These are phyloP conservation scores for Podilymbus podiceps DNA, from an alignment of 2,113 vertebrate species.

Conservation along the genomic window DNA sequence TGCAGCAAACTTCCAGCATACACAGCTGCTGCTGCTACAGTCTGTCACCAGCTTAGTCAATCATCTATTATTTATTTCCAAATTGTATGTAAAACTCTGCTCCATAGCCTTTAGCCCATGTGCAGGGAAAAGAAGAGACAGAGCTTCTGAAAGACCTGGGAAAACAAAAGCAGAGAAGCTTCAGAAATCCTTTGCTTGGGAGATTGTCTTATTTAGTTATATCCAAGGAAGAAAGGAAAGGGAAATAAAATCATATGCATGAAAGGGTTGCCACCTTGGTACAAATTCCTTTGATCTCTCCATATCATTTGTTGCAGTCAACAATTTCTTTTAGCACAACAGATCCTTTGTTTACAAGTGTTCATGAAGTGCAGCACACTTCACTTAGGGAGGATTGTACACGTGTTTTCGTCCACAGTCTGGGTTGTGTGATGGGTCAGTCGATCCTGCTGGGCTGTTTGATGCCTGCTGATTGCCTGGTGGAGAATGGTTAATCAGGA, in stretches of 20 bases:
- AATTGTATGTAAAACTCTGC: constrained; percentile 13
- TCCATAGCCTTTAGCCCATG: background rate
- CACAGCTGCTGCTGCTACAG: constrained; percentile 28
- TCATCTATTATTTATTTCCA: constrained; percentile 63
- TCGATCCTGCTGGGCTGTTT: background rate
- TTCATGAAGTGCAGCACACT: background rate
- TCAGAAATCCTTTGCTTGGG: background rate
- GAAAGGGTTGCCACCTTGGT: background rate
- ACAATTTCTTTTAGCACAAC: background rate
- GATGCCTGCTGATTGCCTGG: background rate
- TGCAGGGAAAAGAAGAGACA: background rate
- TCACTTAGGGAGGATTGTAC: background rate
- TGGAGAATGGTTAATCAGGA: background rate
- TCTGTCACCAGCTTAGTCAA: constrained; percentile 40
- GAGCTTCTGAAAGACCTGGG: background rate
- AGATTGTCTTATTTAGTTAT: background rate
- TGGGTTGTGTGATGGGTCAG: background rate
- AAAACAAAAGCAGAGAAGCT: background rate
- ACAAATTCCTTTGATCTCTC: background rate
- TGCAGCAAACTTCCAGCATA: background rate
- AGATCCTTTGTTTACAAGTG: background rate
- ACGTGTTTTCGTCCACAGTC: background rate
- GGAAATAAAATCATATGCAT: background rate
- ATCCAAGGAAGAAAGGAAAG: background rate
- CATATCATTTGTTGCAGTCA: background rate